Percentiles rank a stretch among this genome's conserved stretches.
phyloP scores from a whole-genome alignment of 2,797 vertebrate genomes.

The Gadopsis marmoratus region DNA sequence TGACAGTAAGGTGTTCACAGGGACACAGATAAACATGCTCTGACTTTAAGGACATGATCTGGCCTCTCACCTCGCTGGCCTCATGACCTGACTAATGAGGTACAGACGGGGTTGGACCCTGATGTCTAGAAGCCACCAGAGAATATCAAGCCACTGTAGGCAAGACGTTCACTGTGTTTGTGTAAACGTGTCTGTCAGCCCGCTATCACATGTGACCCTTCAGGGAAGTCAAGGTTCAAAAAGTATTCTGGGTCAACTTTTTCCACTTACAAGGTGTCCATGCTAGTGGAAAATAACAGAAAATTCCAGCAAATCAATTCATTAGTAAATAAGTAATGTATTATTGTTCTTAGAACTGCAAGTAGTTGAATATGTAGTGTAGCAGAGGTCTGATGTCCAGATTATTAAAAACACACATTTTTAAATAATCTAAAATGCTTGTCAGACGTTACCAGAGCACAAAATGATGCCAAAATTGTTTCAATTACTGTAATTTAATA shows the following conservation, averaged over 20 bases:
- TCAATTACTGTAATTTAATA: no score
- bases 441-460: neutral
- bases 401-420: neutral
- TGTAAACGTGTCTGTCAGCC: constrained; percentile 47
- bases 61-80: constrained; percentile 53
- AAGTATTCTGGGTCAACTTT: constrained; percentile 33
- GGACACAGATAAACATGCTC: constrained; percentile 63
- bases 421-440: no score
- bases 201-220: constrained; percentile 47
- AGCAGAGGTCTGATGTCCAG: neutral
- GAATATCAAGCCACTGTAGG: constrained; percentile 54
- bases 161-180: constrained; percentile 36
- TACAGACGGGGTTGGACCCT: constrained; percentile 68
- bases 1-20: constrained; percentile 52
- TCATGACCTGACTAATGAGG: constrained; percentile 77
- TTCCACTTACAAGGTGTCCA: constrained; percentile 44
- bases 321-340: constrained; percentile 43
- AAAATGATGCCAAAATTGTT: neutral
- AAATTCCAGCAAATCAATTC: constrained; percentile 5
- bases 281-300: constrained; percentile 28
- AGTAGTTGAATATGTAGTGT: neutral
- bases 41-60: constrained; percentile 55
- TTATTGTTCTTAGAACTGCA: constrained; percentile 5
- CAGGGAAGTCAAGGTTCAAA: constrained; percentile 58
- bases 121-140: constrained; percentile 57